Evolutionary conservation across 1,140 invertebrate genomes (phyloP), one percentile per base, ranked within the genome.

Genomic region (Calephelis virginiensis): DNA sequence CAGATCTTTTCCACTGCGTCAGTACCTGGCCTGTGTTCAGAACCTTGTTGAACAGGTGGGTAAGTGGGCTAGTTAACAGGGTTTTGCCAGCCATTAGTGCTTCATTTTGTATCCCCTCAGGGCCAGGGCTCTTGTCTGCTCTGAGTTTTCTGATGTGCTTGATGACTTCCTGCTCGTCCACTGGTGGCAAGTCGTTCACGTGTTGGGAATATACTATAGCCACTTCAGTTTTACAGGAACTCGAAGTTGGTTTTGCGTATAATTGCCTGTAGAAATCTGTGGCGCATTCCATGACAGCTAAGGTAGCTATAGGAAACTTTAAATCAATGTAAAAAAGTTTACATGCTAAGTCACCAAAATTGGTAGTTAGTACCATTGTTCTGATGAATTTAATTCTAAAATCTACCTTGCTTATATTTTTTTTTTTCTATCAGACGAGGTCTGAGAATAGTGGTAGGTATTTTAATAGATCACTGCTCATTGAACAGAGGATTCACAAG

Each of bases 41-140:
- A n/a, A n/a, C n/a, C n/a, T n/a, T n/a, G n/a, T n/a, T n/a, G n/a
- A n/a, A n/a, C n/a, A n/a, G n/a, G n/a, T n/a, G n/a, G n/a, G n/a
- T n/a, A n/a, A n/a, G n/a, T n/a, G n/a, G n/a, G n/a, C n/a, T n/a
- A n/a, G 62, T 61, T 61, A 61, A 17, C 8, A 61, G n/a, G 12
- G 56, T 60, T n/a, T n/a, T 50, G 8, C 65, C 59, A 38, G 47
- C 37, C 6, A n/a, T 49, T 3, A 49, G 47, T 49, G 12, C 47
- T 49, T 49, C 47, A 49, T 49, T 49, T n/a, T 53, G 43, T 67
- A 12, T 63, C 1, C 47, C 66, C n/a, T 67, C 66, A 46, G 64
- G 64, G 46, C 64, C 64, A 6, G 64, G 48, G 49, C 56, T 13
- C 61, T 66, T 64, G 61, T 56, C 62, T 53, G 45, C 12, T 64